These are phyloP conservation scores for Leucania comma DNA, from an alignment of 2,888 invertebrate genomes.

Conservation along the genomic window DNA sequence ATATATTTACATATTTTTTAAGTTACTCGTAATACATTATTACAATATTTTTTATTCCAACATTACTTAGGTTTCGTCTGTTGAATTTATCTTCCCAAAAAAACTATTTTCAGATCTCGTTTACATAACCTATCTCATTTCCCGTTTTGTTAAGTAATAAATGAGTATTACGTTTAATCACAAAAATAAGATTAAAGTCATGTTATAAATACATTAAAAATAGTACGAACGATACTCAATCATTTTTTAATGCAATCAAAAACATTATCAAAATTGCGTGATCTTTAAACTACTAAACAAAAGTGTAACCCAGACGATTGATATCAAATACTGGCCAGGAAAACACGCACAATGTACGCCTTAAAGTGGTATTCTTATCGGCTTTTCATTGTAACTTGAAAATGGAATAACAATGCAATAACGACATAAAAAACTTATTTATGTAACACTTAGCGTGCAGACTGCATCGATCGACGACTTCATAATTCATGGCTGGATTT, in stretches of 20 bases:
- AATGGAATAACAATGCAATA: conserved; percentile 27
- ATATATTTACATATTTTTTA: no score
- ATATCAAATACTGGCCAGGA: neutral
- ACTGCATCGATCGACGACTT: conserved; percentile 71
- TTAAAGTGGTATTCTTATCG: neutral
- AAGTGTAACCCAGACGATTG: neutral
- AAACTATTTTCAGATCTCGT: neutral
- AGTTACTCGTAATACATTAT: no score
- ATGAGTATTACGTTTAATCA: neutral
- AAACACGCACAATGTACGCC: neutral
- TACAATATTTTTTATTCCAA: neutral
- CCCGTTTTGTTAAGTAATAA: neutral
- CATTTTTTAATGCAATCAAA: neutral
- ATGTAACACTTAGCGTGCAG: conserved; percentile 70
- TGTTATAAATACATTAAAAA: neutral
- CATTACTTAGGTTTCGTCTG: neutral
- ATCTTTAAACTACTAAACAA: neutral
- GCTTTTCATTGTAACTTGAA: neutral
- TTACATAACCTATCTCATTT: conserved; percentile 5
- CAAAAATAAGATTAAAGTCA: neutral
- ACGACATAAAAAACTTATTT: conserved; percentile 56
- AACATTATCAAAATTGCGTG: neutral
- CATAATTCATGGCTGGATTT: conserved; percentile 73
- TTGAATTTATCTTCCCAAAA: neutral
- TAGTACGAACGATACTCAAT: neutral